Base-by-base conservation (phyloP, 2,797 vertebrate genomes). In the Taeniopygia guttata region DNA sequence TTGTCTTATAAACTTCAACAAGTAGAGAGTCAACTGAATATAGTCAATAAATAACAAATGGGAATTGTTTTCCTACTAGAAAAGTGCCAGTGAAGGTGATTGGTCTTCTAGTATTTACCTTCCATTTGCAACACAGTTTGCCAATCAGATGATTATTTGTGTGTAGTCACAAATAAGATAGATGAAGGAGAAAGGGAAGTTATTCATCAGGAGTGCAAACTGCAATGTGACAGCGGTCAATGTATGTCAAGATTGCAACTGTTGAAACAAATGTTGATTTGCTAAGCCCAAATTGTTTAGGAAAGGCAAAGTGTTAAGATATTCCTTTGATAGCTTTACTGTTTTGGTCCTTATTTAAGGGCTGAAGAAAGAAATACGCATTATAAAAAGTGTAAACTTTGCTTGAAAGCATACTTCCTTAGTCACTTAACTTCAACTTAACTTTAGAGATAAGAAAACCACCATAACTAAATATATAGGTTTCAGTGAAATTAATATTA, bases 201-300 rank as follows among this genome's bases (percentile, higher is more conserved):
- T 91, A 78, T 91, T 95, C 52, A 87, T 95, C 90, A 96, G 52
- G 84, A 80, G 29, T 56, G 46, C 72, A 77, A 64, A 86, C 62
- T 86, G 63, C 52, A 77, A 3, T 45, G 85, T 93, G 95, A 56
- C 93, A 92, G 43, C 76, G 26, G 72, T 78, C 68, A 70, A 23
- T 40, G 34, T 87, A 27, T 94, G 93, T 74, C 74, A 90, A n/a
- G 46, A 87, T 74, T 85, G 54, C 92, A 96, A 96, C 60, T 96
- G 93, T 82, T 91, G 93, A 95, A 96, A 95, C 94, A 97, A 96
- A 93, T 83, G 84, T 80, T 82, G 25, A 64, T 94, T 90, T 96
- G 34, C 49, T 77, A 67, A 74, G 17, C 60, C 46, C 75, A 74
- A 89, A 62, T 76, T 95, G 68, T 77, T 85, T 49, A 75, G 52